phyloP scores from a whole-genome alignment of 2,113 vertebrate genomes.

The Elephas maximus region DNA sequence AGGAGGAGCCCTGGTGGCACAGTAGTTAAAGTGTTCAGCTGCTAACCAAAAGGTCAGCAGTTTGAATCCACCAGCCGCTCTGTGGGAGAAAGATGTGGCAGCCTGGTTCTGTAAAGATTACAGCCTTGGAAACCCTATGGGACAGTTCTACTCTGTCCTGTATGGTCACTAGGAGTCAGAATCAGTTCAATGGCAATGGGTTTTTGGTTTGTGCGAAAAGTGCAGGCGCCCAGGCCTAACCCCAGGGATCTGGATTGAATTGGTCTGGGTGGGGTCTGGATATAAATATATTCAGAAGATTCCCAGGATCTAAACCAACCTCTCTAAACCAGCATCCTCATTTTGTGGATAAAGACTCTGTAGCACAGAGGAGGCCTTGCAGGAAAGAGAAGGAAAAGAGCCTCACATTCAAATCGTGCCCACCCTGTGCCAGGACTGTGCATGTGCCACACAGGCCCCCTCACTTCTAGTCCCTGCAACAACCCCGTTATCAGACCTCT shows the following conservation, averaged over 20 bases:
- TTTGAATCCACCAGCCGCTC: too few relatives aligned
- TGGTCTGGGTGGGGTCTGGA: not conserved
- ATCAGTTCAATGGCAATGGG: too few relatives aligned
- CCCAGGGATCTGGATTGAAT: not conserved
- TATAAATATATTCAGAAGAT: not conserved
- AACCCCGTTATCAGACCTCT: not conserved
- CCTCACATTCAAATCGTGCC: not conserved
- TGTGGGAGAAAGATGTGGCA: too few relatives aligned
- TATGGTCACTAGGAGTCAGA: too few relatives aligned
- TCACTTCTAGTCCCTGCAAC: rapidly evolving
- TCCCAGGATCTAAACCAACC: not conserved
- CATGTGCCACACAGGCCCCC: rapidly evolving
- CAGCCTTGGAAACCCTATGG: too few relatives aligned
- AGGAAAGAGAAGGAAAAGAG: not conserved
- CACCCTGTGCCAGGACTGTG: not conserved
- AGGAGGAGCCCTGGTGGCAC: too few relatives aligned
- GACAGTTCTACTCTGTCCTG: too few relatives aligned
- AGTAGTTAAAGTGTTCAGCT: too few relatives aligned
- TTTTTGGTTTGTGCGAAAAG: not conserved
- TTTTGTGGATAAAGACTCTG: not conserved
- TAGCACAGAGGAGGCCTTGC: not conserved
- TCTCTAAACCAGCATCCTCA: not conserved
- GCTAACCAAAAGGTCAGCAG: too few relatives aligned
- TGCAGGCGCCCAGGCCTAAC: not conserved
- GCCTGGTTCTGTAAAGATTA: too few relatives aligned